phyloP scores from a whole-genome alignment of 1,140 invertebrate species.

The Drosophila equinoxialis region DNA sequence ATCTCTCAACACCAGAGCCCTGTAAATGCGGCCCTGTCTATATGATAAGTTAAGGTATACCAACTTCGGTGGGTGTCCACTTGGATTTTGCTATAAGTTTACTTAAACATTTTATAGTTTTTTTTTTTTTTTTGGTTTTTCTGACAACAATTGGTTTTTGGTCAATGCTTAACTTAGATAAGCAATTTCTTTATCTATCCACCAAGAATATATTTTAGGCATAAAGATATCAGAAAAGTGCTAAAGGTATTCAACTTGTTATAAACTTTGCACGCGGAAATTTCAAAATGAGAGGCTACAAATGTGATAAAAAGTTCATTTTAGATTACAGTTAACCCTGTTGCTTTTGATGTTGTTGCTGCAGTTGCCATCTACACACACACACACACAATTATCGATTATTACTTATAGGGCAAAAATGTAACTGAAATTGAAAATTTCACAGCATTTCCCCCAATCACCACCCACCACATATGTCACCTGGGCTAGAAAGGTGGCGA shows the following conservation, averaged over 20 bases:
- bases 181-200: constrained; percentile 33
- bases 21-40: too few species aligned
- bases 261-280: constrained; percentile 16
- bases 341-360: constrained; percentile 14
- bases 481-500: background rate
- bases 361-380: constrained; percentile 38
- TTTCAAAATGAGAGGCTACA: constrained; percentile 19
- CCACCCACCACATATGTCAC: background rate
- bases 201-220: constrained; percentile 9
- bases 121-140: background rate
- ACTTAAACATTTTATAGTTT: background rate
- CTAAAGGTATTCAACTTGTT: background rate
- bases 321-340: constrained; percentile 36
- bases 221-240: constrained; percentile 32
- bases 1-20: too few species aligned
- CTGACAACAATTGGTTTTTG: constrained; percentile 9
- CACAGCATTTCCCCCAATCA: background rate
- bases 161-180: constrained; percentile 32
- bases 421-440: background rate
- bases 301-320: constrained; percentile 32
- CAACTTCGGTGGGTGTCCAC: background rate
- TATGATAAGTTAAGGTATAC: background rate
- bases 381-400: constrained; percentile 60
- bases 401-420: constrained; percentile 30
- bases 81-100: too few species aligned